phyloP scores from a whole-genome alignment of 1,140 invertebrate genomes.

The Wasmannia auropunctata region DNA sequence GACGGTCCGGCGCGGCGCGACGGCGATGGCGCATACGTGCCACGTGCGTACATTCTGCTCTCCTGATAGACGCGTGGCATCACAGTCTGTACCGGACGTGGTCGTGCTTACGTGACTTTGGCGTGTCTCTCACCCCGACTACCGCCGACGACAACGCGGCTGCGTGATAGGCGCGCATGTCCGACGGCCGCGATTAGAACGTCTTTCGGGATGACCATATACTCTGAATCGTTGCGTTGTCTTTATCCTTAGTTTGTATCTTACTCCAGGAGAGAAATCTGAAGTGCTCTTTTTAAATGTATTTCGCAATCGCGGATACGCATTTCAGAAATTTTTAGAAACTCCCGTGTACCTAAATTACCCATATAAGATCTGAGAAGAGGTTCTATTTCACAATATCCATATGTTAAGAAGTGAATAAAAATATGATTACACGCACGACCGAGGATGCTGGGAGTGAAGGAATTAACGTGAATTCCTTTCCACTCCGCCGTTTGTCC shows the following conservation, averaged over 20 bases:
- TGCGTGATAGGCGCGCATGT: constrained; percentile 17
- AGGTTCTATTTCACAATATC: neutral
- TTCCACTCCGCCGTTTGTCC: neutral
- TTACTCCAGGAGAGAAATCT: neutral
- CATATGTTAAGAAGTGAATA: neutral
- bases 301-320: neutral
- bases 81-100: constrained; percentile 78
- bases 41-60: constrained; percentile 74
- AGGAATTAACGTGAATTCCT: neutral
- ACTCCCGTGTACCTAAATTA: neutral
- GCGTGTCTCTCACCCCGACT: constrained; percentile 19
- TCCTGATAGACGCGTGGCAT: constrained; percentile 79
- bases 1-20: constrained; percentile 47
- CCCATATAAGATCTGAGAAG: neutral
- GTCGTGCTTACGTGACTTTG: constrained; percentile 54
- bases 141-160: neutral
- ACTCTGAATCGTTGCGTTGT: neutral
- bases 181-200: neutral
- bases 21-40: constrained; percentile 39
- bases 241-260: neutral
- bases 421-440: neutral
- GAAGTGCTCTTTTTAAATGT: neutral
- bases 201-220: neutral
- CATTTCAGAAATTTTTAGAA: neutral
- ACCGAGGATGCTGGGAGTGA: neutral